Evolutionary conservation across 1,140 invertebrate species (phyloP), one percentile per base, ranked within the genome.

Genomic region (Drosophila jambulina): DNA sequence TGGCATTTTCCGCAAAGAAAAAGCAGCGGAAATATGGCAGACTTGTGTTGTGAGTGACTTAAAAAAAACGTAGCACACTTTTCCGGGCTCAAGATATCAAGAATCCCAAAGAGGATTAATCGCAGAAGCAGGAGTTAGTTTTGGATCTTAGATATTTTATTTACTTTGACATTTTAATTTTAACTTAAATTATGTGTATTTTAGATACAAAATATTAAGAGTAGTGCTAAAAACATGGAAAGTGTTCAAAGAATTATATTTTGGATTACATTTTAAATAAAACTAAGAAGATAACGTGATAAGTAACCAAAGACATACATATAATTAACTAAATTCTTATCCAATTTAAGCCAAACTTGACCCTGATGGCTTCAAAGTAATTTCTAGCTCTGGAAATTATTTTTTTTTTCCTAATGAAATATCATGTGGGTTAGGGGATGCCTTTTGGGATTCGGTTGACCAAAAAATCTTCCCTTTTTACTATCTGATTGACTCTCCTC

Each of bases 401-500:
- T 29, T 23, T 23, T 19, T 23, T 34, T 32, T 60, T 64, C 60
- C 42, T 23, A 60, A 64, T 64, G 61, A 42, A 34, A 32, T 64
- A 34, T 64, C 59, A 23, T 34, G 21, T 23, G 8, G 60, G n/a
- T 4, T 25, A 65, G 46, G 53, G 48, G 21, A 45, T 65, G 45
- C 40, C 63, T 32, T 25, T 71, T 70, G 64, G 51, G 42, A 36
- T 49, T 58, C n/a, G 43, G 51, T 34, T 58, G 48, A 48, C 46
- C 60, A 65, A 21, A 65, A 13, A 17, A 4, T 32, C 17, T 34
- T 38, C 9, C n/a, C 17, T 36, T 46, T 29, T 61, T 23, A 34
- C 36, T 45, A 72, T 49, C 53, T 49, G 53, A 71, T 59, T 72
- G 68, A 70, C 64, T 71, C 17, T 67, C 32, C 21, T 72, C 68